Conservation (phyloP, 2,797 vertebrate genomes). For the Acanthis flammea region DNA sequence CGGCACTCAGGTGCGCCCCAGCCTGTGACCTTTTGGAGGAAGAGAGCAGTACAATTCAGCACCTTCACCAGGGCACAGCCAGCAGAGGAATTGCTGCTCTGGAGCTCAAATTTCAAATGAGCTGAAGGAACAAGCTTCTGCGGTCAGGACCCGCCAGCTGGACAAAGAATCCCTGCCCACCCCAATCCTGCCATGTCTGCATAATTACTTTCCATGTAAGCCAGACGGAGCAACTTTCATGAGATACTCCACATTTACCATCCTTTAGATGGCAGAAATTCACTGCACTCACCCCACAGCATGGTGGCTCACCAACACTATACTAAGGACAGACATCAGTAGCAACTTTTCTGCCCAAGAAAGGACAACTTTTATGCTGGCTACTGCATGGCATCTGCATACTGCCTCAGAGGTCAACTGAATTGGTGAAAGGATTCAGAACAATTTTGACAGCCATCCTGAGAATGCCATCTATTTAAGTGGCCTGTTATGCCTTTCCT, state of each 20-base stretch:
- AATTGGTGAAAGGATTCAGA: not conserved
- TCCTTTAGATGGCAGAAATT: not conserved
- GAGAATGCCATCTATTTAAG: not conserved
- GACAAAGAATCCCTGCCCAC: not conserved
- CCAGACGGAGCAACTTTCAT: not conserved
- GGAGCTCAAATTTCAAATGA: not conserved
- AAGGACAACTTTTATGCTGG: not conserved
- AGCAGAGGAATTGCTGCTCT: not conserved
- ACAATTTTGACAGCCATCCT: not conserved
- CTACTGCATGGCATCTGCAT: not conserved
- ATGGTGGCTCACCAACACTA: not conserved
- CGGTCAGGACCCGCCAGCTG: not conserved
- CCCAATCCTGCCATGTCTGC: not conserved
- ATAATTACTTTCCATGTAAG: not conserved
- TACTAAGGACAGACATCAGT: not conserved
- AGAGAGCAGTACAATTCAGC: conserved; percentile 43
- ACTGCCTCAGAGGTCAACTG: not conserved
- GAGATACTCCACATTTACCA: fast-evolving
- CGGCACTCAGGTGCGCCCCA: not conserved
- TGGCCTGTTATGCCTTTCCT: not conserved
- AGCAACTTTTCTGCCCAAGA: not conserved
- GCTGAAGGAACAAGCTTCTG: not conserved
- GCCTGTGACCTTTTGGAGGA: conserved; percentile 66
- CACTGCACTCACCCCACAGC: not conserved
- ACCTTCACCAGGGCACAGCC: not conserved